Conservation (phyloP, 2,113 vertebrate species). For the Baryphthengus martii region DNA sequence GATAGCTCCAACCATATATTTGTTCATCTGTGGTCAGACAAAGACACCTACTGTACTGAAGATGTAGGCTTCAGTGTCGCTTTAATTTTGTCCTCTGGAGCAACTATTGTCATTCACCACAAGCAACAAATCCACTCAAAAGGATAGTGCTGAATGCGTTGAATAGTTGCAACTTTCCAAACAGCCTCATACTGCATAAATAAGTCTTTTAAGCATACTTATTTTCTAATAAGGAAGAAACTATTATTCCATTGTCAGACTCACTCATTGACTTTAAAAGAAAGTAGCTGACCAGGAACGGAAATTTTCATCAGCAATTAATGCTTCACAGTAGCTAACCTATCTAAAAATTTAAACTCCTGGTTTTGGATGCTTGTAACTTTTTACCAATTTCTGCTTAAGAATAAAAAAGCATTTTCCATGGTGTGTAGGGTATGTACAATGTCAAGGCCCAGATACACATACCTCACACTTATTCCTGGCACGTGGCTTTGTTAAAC, state of each 20-base stretch:
- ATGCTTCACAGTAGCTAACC: neutral
- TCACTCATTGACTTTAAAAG: neutral
- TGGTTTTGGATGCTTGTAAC: neutral
- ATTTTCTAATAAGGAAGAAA: neutral
- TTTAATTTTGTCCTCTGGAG: neutral
- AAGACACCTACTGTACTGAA: neutral
- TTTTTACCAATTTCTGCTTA: neutral
- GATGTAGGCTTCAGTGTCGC: neutral
- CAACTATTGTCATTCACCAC: neutral
- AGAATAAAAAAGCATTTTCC: neutral
- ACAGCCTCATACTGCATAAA: neutral
- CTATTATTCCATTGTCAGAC: neutral
- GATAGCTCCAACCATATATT: neutral
- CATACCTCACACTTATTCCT: neutral
- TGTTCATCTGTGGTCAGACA: neutral
- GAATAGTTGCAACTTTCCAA: neutral
- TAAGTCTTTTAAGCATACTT: neutral
- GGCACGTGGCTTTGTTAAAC: neutral
- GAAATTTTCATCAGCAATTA: neutral
- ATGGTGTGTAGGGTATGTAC: fast-evolving
- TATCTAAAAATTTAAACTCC: neutral
- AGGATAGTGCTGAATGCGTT: neutral
- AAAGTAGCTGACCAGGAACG: neutral
- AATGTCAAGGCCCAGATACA: neutral
- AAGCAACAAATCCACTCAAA: neutral